These are phyloP conservation scores for Magallana ariakensis DNA, from an alignment of 1,140 invertebrate species.

Conservation along the genomic window DNA sequence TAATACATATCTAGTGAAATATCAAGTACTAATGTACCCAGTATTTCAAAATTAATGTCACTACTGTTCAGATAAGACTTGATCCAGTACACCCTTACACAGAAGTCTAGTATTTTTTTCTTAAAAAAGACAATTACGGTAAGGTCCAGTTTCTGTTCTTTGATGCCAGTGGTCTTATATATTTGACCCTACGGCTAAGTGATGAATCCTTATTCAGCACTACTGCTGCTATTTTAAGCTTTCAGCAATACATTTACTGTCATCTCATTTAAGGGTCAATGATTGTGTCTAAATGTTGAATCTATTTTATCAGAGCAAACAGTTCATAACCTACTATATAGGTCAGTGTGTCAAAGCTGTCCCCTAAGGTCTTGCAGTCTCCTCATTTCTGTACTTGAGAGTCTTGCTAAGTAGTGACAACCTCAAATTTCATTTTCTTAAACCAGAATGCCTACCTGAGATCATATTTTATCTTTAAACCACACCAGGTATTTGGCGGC, in stretches of 20 bases:
- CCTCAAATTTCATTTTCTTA: background rate
- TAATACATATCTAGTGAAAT: too few relatives aligned
- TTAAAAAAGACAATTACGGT: too few relatives aligned
- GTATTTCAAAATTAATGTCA: too few relatives aligned
- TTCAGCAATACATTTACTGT: background rate
- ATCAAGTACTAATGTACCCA: too few relatives aligned
- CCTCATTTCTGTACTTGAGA: background rate
- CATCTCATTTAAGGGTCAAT: background rate
- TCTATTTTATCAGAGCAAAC: too few relatives aligned
- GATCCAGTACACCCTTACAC: too few relatives aligned
- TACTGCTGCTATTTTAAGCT: background rate
- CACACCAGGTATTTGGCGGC: background rate
- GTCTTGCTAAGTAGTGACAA: background rate
- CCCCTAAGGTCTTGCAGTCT: background rate
- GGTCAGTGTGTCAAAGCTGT: constrained; percentile 5
- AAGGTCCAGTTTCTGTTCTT: too few relatives aligned
- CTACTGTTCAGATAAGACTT: too few relatives aligned
- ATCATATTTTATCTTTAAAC: background rate
- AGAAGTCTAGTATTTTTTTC: too few relatives aligned
- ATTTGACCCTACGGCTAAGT: background rate
- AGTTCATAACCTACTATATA: background rate
- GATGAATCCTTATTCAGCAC: background rate
- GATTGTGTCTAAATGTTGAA: too few relatives aligned
- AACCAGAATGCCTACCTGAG: background rate
- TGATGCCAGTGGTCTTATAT: background rate